phyloP scores from a whole-genome alignment of 1,140 invertebrate genomes.

The Tigriopus japonicus region DNA sequence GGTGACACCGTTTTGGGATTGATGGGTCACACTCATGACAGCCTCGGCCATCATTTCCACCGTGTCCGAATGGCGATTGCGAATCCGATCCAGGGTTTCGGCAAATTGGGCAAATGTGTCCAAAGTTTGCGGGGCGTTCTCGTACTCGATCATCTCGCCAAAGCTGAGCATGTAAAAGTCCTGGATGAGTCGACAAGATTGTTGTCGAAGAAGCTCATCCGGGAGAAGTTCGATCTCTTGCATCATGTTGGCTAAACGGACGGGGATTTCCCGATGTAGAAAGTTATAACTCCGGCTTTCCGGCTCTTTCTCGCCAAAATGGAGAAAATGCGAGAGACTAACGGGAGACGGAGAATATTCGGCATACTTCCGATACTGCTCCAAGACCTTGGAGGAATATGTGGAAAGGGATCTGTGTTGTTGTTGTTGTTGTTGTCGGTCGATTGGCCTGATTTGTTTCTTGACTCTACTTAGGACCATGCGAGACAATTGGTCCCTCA shows the following conservation, averaged over 20 bases:
- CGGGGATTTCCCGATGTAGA: constrained; percentile 82
- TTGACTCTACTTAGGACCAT: too few relatives aligned
- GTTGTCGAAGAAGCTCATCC: constrained; percentile 65
- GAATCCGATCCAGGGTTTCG: constrained; percentile 62
- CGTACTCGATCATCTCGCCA: constrained; percentile 77
- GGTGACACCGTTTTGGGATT: constrained; percentile 56
- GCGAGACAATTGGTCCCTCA: too few relatives aligned
- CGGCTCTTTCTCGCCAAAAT: constrained; percentile 41
- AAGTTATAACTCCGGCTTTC: constrained; percentile 62
- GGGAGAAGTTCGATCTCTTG: constrained; percentile 88
- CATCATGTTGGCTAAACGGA: constrained; percentile 92
- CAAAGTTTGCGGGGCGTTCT: constrained; percentile 32
- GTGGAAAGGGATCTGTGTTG: too few relatives aligned
- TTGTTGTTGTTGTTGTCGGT: too few relatives aligned
- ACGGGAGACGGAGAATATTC: constrained; percentile 2
- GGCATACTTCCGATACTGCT: background rate
- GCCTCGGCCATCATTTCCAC: constrained; percentile 98
- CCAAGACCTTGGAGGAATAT: too few relatives aligned
- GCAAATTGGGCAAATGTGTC: constrained; percentile 40
- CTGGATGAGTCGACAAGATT: constrained; percentile 58
- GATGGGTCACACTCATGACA: constrained; percentile 81
- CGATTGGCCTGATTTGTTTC: too few relatives aligned
- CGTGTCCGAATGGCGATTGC: constrained; percentile 88
- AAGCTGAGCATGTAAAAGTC: constrained; percentile 82
- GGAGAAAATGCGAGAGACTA: constrained; percentile 1